Evolutionary conservation across 2,797 vertebrate species (phyloP).

Genomic region (Tachyglossus aculeatus): DNA sequence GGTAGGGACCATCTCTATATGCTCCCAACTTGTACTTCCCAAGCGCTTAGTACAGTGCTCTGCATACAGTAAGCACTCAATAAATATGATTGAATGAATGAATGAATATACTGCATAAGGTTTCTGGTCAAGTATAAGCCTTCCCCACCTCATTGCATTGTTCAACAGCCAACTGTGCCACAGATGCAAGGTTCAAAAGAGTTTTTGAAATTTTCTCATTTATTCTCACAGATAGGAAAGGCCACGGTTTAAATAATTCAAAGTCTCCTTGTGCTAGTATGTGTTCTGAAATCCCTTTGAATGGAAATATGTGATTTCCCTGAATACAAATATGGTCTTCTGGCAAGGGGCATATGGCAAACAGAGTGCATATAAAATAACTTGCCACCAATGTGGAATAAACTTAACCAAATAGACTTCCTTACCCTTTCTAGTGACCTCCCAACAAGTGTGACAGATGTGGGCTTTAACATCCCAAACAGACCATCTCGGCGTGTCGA

Average conservation of each 20-base stretch:
- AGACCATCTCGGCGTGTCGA: slow-evolving; percentile 56
- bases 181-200: neutral
- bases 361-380: neutral
- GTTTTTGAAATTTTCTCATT: neutral
- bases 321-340: neutral
- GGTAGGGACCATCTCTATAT: too few relatives aligned
- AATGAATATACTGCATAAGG: too few relatives aligned
- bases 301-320: fast-evolving
- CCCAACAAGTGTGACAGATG: slow-evolving; percentile 35
- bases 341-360: neutral
- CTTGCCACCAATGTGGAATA: neutral
- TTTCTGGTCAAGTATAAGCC: too few relatives aligned
- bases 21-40: too few relatives aligned
- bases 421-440: slow-evolving; percentile 10
- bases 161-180: neutral
- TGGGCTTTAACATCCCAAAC: slow-evolving; percentile 65
- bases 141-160: too few relatives aligned
- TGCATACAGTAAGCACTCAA: too few relatives aligned
- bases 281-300: neutral
- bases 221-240: slow-evolving; percentile 3
- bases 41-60: too few relatives aligned
- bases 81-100: too few relatives aligned
- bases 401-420: neutral
- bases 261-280: neutral
- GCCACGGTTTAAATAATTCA: neutral